Conservation (phyloP, 53 echinoderm and acorn worm genomes). For the Holothuria leucospilota region DNA sequence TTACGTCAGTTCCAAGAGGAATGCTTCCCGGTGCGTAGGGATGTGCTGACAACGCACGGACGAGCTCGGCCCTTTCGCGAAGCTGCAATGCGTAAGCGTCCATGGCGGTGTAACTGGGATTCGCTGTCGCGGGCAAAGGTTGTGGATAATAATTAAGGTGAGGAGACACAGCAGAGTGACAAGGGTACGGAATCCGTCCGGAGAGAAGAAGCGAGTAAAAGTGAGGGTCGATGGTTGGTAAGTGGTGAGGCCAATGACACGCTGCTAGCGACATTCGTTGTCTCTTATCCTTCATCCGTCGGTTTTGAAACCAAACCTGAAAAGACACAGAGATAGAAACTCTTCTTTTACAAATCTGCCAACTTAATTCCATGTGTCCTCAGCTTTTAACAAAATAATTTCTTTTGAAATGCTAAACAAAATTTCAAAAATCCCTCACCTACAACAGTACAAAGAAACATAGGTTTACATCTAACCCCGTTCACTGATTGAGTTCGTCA, state of each 20-base stretch:
- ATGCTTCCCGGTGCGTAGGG: conserved; percentile 28
- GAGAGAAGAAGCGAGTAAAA: conserved; percentile 88
- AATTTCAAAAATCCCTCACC: neutral
- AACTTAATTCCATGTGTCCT: too few species aligned
- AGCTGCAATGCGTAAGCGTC: conserved; percentile 92
- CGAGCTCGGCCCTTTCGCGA: conserved; percentile 83
- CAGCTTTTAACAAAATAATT: neutral
- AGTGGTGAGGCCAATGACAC: conserved; percentile 93
- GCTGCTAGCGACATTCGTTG: conserved; percentile 96
- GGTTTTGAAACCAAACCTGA: conserved; percentile 99
- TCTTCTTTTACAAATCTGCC: too few species aligned
- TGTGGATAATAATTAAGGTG: conserved; percentile 79
- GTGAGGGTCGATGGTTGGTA: conserved; percentile 82
- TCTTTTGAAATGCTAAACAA: neutral
- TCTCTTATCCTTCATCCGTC: conserved; percentile 97
- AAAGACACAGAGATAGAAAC: neutral
- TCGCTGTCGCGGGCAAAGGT: conserved; percentile 68
- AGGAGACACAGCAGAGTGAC: conserved; percentile 64
- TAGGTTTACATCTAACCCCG: conserved; percentile 7
- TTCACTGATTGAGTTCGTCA: conserved; percentile 18
- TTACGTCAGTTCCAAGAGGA: conserved; percentile 32
- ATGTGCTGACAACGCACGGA: conserved; percentile 66
- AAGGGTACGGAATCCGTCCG: conserved; percentile 85
- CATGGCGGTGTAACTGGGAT: conserved; percentile 61
- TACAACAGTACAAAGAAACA: neutral